Base-by-base conservation (phyloP, 1,140 invertebrate genomes). In the Archivesica marissinica region DNA sequence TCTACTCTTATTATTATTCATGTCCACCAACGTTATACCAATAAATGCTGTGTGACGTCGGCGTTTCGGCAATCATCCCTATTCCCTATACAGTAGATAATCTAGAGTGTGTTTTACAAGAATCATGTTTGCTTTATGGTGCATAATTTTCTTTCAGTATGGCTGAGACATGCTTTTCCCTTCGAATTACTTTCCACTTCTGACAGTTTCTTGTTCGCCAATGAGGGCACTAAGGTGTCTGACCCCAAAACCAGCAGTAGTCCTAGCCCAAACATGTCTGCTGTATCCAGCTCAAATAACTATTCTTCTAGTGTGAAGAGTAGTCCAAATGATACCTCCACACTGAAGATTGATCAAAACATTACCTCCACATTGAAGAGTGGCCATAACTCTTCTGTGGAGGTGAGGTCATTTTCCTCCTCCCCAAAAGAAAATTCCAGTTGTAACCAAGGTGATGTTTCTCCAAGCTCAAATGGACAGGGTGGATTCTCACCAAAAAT, bases 151-250 rank as follows among this genome's bases (percentile, higher is more conserved):
- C 35, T 81, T 81, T 56, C 79, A 81, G 79, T 72, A 20, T 81
- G 79, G 79, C 41, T 81, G 23, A 41, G 66, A 30, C 44, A 81
- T 44, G 66, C 50, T 56, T 81, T 81, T 9, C 79, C 79, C 25
- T 81, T 81, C 72, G 79, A 68, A 20, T 72, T 81, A 28, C 20
- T 81, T 28, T 81, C 79, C n/a, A 72, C 50, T 81, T 54, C 64
- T 41, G 79, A 81, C 35, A 72, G 66, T 72, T 81, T 72, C 39
- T 30, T 72, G 25, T 56, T 39, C 15, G 23, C 44, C 30, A 25
- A 81, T 41, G 41, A 70, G n/a, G 56, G 59, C n/a, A 44, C 3
- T 35, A 54, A 52, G 25, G n/a, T 52, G 13, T 30, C 33, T 33
- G 77, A 79, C n/a, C 77, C 77, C 13, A 79, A 79, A 66, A 47